Base-by-base conservation (phyloP, 2,113 vertebrate genomes). In the Ammodramus savannarum region DNA sequence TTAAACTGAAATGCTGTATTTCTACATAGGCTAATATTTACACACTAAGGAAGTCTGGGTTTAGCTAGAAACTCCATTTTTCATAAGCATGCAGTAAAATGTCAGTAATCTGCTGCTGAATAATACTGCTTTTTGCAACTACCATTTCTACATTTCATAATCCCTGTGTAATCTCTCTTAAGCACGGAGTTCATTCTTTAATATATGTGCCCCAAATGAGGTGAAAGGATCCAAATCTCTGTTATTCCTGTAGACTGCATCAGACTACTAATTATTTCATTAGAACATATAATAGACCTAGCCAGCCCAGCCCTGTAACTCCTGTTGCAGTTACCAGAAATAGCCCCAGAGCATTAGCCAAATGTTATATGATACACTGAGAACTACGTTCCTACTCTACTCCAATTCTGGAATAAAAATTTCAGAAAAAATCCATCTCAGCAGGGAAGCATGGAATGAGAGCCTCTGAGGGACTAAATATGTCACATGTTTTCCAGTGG, bases 91-190 rank as follows among this genome's bases (percentile, higher is more conserved):
- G 75, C 41, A 91, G 82, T 76, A 76, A 85, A 96, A 83, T 73
- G 67, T 83, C 85, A 80, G 34, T 88, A 92, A 95, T 76, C 49
- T 83, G 67, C 41, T 97, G 41, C 63, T 80, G 63, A 94, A 93
- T 86, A 88, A 93, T 92, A 69, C 41, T 86, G 75, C 67, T 88
- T 93, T 91, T 88, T 93, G n/a, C 75, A 95, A 59, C 67, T 74
- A 48, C 36, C 19, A 20, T 93, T 93, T 83, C 85, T 80, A 83
- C 23, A 59, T 90, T 95, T 95, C 1, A 1, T 94, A 91, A 93
- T 80, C 59, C 55, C 46, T 0, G 0, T 46, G 58, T 88, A 93
- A 95, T 80, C 82, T 91, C 77, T 68, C 7, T 69, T 94, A 85
- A 90, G 41, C 72, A 83, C 32, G 88, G 51, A 93, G 32, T 26